Base-by-base conservation (phyloP, 2,797 vertebrate genomes). In the Phoxinus dragarum region DNA sequence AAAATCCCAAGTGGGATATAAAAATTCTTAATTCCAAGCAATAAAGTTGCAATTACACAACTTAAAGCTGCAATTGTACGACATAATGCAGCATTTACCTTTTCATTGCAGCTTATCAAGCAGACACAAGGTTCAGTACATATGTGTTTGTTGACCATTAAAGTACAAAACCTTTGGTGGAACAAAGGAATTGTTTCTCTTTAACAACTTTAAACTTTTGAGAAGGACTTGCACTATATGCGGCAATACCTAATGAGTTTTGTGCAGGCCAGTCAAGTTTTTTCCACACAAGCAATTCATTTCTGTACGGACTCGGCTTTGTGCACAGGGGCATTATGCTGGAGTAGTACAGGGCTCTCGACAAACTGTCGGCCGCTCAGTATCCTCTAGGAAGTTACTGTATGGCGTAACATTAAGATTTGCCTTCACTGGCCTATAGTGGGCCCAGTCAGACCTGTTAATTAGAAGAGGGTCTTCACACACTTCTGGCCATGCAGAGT, bases 391-490 rank as follows among this genome's bases (percentile, higher is more conserved):
- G 40, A 38, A 6, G 31, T 36, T 54, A n/a, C 44, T 36, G 44
- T 68, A 67, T 36, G 19, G 19, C 2, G 19, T n/a, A 68, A 68
- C 21, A 68, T 47, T 79, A 10, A 79, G 47, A 23, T n/a, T 5
- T 42, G 4, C 12, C 75, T 42, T 40, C 61, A 23, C 42, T 66
- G 11, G 61, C 34, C 3, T 64, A 17, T 49, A 56, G 12, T 38
- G 11, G 6, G 21, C 34, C 23, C 34, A 80, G 61, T 49, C 61
- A 23, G 36, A 67, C 3, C 21, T 52, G 47, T 80, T 68, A 52
- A 68, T 68, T 68, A 52, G 44, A 68, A 49, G 31, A 80, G 27
- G 44, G 42, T 80, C 21, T 68, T 68, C 11, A 16, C 64, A 66
- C 34, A 36, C 40, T 49, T 67, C 23, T 47, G 42, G 40, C 54